Evolutionary conservation across 2,797 vertebrate species (phyloP).

Genomic region (Acestrorhynchus altus): DNA sequence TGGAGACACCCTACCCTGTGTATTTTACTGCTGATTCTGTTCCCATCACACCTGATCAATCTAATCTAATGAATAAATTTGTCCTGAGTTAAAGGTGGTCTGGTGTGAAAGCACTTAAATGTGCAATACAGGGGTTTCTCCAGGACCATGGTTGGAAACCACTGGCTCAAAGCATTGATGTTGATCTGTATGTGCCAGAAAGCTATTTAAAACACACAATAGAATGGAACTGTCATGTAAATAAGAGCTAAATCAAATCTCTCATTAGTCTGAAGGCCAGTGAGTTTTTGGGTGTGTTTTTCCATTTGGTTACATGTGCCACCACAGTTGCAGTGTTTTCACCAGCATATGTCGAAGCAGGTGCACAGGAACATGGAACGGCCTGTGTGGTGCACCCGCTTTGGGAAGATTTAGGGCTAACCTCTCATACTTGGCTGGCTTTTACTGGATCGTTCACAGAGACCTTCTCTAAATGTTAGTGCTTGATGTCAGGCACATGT

Average conservation of each 20-base stretch:
- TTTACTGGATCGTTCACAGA: background rate
- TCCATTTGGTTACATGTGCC: constrained; percentile 30
- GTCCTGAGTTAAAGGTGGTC: too few relatives aligned
- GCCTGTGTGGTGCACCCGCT: constrained; percentile 20
- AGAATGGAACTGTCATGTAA: constrained; percentile 8
- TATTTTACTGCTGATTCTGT: too few relatives aligned
- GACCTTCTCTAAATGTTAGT: constrained; percentile 39
- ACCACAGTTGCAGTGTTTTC: constrained; percentile 31
- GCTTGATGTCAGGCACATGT: constrained; percentile 39
- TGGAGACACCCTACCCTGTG: too few relatives aligned
- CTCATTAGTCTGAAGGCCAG: background rate
- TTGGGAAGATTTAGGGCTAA: background rate
- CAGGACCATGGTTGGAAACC: too few relatives aligned
- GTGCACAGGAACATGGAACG: constrained; percentile 31
- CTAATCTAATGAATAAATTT: too few relatives aligned
- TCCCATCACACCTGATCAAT: too few relatives aligned
- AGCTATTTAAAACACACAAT: background rate
- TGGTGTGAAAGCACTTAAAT: too few relatives aligned
- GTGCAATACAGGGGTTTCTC: too few relatives aligned
- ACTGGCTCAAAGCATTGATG: background rate
- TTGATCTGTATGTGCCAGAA: background rate
- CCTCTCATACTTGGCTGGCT: constrained; percentile 1
- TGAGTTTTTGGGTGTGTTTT: constrained; percentile 22
- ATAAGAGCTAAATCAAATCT: constrained; percentile 16
- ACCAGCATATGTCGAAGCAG: constrained; percentile 7